These are phyloP conservation scores for Pyrgus malvae DNA, from an alignment of 2,888 invertebrate species.

Conservation along the genomic window DNA sequence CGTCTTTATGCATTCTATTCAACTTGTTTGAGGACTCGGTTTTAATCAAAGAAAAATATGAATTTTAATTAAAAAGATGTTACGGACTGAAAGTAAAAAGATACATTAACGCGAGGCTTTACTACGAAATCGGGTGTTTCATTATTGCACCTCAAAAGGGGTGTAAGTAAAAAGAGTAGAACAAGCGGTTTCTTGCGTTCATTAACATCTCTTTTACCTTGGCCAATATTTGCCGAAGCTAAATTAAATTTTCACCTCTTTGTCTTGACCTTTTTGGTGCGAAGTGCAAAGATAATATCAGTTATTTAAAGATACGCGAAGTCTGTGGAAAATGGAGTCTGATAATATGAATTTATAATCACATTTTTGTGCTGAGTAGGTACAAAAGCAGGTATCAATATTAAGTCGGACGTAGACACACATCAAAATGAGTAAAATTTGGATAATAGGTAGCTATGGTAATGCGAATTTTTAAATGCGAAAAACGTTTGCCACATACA, in stretches of 20 bases:
- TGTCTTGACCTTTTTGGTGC: slow-evolving; percentile 15
- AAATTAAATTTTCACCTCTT: slow-evolving; percentile 26
- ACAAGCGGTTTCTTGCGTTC: slow-evolving; percentile 28
- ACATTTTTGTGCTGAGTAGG: no score
- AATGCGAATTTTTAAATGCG: no score
- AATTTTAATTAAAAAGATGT: slow-evolving; percentile 49
- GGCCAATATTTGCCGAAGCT: slow-evolving; percentile 17
- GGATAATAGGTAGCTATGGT: no score
- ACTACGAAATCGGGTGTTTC: slow-evolving; percentile 48
- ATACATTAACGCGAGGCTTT: slow-evolving; percentile 45
- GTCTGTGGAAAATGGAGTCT: no score
- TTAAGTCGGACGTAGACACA: no score
- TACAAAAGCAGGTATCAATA: no score
- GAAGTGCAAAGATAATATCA: slow-evolving; percentile 12
- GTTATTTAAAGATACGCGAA: background rate
- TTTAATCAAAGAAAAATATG: slow-evolving; percentile 35
- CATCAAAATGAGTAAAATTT: no score
- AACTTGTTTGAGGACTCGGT: slow-evolving; percentile 19
- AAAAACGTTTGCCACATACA: no score
- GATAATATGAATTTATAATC: no score
- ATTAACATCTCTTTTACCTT: slow-evolving; percentile 22
- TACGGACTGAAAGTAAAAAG: slow-evolving; percentile 43
- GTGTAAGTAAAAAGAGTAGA: slow-evolving; percentile 33
- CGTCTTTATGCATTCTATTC: slow-evolving; percentile 24
- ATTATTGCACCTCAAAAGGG: slow-evolving; percentile 41